These are phyloP conservation scores for Papilio elwesi DNA, from an alignment of 2,888 invertebrate species.

Conservation along the genomic window DNA sequence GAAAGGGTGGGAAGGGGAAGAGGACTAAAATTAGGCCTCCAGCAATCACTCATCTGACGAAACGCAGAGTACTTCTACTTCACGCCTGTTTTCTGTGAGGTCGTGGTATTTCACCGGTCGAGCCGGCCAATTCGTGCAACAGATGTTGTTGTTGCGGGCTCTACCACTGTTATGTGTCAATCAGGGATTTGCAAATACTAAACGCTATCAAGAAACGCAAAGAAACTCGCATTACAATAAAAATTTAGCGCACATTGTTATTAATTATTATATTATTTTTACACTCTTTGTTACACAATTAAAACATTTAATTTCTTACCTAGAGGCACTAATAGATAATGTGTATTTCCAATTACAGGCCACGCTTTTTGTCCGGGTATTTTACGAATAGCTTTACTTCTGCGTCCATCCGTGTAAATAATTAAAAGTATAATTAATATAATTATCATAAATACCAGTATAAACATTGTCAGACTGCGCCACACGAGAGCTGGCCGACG, in stretches of 20 bases:
- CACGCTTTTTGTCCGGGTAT: neutral
- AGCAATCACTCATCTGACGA: too few relatives aligned
- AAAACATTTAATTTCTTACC: neutral
- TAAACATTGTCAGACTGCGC: neutral
- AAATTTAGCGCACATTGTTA: neutral
- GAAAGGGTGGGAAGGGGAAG: too few relatives aligned
- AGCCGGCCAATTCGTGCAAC: too few relatives aligned
- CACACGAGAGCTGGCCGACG: neutral
- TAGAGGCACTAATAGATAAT: slow-evolving; percentile 12
- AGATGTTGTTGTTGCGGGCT: too few relatives aligned
- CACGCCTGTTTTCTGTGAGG: too few relatives aligned
- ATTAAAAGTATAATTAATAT: neutral
- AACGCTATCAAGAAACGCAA: neutral
- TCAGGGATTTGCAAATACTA: too few relatives aligned
- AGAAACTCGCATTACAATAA: neutral
- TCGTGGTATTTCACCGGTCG: too few relatives aligned
- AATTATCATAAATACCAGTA: neutral
- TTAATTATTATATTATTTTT: neutral
- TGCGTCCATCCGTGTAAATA: neutral
- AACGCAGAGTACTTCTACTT: too few relatives aligned
- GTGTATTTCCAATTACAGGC: slow-evolving; percentile 14
- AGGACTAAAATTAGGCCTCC: too few relatives aligned
- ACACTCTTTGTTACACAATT: neutral
- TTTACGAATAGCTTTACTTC: slow-evolving; percentile 8
- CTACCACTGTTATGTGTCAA: too few relatives aligned